These are phyloP conservation scores for Oryzias melastigma DNA, from an alignment of 2,113 vertebrate genomes.

Conservation along the genomic window DNA sequence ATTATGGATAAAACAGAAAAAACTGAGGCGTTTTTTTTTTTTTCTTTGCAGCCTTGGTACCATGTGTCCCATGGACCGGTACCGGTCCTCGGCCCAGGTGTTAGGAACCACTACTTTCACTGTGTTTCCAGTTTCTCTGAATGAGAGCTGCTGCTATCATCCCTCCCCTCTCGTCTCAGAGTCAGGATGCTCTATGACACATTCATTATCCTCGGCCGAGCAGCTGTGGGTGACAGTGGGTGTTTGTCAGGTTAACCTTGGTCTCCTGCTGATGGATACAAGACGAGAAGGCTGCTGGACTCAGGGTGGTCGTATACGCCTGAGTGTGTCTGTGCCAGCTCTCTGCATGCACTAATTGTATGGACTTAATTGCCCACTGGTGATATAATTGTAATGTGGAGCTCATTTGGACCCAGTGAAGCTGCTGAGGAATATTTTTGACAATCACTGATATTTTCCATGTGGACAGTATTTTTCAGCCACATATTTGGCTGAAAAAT, in stretches of 20 bases:
- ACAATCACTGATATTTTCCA: slow-evolving; percentile 4
- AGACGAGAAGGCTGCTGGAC: slow-evolving; percentile 44
- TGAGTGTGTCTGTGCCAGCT: slow-evolving; percentile 48
- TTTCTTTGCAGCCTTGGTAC: too few species aligned
- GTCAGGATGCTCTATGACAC: slow-evolving; percentile 71
- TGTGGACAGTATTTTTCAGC: too few species aligned
- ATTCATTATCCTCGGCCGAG: slow-evolving; percentile 80
- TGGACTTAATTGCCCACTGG: slow-evolving; percentile 60
- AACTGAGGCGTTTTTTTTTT: too few species aligned
- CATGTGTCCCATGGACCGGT: too few species aligned
- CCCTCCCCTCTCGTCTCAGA: slow-evolving; percentile 27
- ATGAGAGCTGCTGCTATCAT: slow-evolving; percentile 10
- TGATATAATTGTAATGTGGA: slow-evolving; percentile 72
- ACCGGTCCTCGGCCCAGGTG: too few species aligned
- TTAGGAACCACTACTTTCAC: too few species aligned
- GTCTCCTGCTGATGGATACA: slow-evolving; percentile 57
- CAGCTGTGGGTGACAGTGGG: slow-evolving; percentile 81
- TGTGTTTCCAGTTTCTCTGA: slow-evolving; percentile 16
- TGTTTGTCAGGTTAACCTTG: slow-evolving; percentile 83
- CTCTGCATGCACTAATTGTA: slow-evolving; percentile 62
- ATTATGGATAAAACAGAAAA: too few species aligned
- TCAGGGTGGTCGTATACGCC: slow-evolving; percentile 11
- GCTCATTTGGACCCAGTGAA: slow-evolving; percentile 54
- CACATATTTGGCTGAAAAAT: too few species aligned
- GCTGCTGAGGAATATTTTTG: slow-evolving; percentile 49